Evolutionary conservation across 1,140 invertebrate genomes (phyloP).

Genomic region (Caenorhabditis tropicalis): DNA sequence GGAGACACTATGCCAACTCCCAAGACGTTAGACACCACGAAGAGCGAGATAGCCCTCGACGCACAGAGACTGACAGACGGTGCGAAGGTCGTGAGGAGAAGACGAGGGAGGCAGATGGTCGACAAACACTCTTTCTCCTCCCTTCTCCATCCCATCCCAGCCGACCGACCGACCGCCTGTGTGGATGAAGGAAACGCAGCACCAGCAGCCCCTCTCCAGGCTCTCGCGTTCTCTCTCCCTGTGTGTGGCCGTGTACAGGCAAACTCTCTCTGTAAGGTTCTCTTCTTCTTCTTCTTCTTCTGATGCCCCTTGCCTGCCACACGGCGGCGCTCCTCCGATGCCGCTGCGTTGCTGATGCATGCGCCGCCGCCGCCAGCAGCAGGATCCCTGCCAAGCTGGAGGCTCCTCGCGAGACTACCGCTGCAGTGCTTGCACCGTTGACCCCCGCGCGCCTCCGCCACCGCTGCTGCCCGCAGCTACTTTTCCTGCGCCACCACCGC

Average conservation of each 20-base stretch:
- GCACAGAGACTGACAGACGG: not conserved
- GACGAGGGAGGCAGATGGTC: not conserved
- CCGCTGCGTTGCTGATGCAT: not conserved
- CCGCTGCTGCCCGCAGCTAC: no score
- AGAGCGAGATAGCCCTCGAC: not conserved
- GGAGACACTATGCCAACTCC: no score
- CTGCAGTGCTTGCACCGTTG: no score
- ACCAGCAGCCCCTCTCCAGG: no score
- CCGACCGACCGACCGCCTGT: no score
- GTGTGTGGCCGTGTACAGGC: constrained; percentile 34
- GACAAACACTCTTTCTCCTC: no score
- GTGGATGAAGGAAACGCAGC: no score
- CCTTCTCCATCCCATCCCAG: no score
- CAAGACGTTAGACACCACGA: not conserved
- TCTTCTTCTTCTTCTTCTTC: not conserved
- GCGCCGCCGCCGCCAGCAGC: not conserved
- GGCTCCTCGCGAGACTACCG: no score
- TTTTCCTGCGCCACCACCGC: not conserved
- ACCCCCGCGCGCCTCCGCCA: no score
- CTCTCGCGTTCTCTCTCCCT: no score
- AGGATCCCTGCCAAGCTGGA: no score
- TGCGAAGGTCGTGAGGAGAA: not conserved
- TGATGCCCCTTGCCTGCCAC: not conserved
- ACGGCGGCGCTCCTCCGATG: not conserved
- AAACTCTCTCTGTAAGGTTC: not conserved